These are phyloP conservation scores for Habrosyne pyritoides DNA, from an alignment of 2,888 invertebrate species.

Conservation along the genomic window DNA sequence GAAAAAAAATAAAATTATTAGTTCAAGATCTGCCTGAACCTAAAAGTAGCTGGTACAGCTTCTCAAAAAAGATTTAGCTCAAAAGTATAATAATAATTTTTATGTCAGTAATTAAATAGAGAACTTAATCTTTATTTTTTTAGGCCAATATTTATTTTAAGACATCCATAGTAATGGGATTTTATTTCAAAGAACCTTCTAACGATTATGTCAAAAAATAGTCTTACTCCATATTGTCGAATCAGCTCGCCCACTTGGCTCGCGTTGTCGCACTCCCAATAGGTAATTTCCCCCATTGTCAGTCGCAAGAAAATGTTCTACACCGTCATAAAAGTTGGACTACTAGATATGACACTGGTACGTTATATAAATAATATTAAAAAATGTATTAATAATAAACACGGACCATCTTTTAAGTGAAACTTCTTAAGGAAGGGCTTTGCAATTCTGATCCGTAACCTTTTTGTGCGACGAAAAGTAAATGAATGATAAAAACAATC, in stretches of 20 bases:
- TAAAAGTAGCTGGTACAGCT: too few relatives aligned
- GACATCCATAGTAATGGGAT: not conserved
- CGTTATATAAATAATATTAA: not conserved
- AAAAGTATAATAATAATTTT: too few relatives aligned
- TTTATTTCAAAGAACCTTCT: not conserved
- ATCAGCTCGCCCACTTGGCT: constrained; percentile 51
- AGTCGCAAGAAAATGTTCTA: constrained; percentile 69
- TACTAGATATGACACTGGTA: constrained; percentile 28
- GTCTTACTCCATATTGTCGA: constrained; percentile 42
- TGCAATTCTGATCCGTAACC: too few relatives aligned
- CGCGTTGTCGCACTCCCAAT: constrained; percentile 65
- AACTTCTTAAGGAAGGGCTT: too few relatives aligned
- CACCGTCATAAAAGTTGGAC: constrained; percentile 23
- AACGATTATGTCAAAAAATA: not conserved
- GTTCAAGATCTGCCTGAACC: too few relatives aligned
- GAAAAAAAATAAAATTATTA: too few relatives aligned
- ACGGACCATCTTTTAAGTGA: not conserved
- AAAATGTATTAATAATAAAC: not conserved
- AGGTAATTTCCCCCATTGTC: constrained; percentile 82
- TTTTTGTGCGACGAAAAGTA: too few relatives aligned
- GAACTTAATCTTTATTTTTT: too few relatives aligned
- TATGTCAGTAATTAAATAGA: too few relatives aligned
- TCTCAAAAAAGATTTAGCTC: too few relatives aligned
- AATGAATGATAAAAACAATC: too few relatives aligned
- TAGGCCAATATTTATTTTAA: too few relatives aligned